These are phyloP conservation scores for Leptoteleia sp. DNA, from an alignment of 1,140 invertebrate genomes.

Conservation along the genomic window DNA sequence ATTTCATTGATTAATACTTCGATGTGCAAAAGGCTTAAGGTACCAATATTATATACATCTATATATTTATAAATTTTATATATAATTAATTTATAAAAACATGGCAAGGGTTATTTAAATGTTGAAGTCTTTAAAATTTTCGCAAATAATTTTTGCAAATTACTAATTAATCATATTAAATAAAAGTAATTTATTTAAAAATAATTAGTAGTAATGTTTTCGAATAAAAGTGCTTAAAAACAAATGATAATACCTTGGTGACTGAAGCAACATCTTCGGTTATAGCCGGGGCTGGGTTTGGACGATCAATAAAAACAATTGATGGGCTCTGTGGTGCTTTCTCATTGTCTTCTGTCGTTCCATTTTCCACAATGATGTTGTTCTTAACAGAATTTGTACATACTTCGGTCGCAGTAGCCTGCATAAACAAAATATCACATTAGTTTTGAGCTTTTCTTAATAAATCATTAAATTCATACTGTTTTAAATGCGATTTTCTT, in stretches of 20 bases:
- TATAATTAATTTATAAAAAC: too few relatives aligned
- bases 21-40: too few relatives aligned
- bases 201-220: too few relatives aligned
- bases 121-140: too few relatives aligned
- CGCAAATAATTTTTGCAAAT: too few relatives aligned
- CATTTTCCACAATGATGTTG: conserved; percentile 66
- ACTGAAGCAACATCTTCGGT: conserved; percentile 80
- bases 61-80: too few relatives aligned
- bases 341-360: conserved; percentile 70
- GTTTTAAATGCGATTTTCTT: too few relatives aligned
- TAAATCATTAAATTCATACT: neutral
- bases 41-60: too few relatives aligned
- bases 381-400: conserved; percentile 72
- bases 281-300: conserved; percentile 74
- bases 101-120: too few relatives aligned
- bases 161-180: too few relatives aligned
- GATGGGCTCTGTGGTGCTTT: conserved; percentile 74
- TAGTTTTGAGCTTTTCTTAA: neutral
- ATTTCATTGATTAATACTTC: neutral
- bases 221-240: too few relatives aligned
- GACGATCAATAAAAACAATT: conserved; percentile 71
- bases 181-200: too few relatives aligned
- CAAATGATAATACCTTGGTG: conserved; percentile 78
- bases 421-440: conserved; percentile 51
- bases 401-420: conserved; percentile 71